Base-by-base conservation (phyloP, 92 coral and sea anemone species). In the Ricordea florida region DNA sequence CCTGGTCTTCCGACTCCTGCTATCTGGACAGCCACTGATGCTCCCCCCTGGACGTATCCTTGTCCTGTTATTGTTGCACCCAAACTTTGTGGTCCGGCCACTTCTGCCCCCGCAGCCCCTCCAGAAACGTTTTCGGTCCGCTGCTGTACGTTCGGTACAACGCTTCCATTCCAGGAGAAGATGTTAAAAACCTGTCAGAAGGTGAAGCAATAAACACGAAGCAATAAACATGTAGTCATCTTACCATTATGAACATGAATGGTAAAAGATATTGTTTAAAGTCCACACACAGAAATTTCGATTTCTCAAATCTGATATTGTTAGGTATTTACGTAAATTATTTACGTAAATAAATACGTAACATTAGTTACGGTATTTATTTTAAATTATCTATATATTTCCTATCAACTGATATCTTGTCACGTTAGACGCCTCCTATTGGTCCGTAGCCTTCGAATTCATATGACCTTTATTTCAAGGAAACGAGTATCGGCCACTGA, bases 101-200 rank as follows among this genome's bases (percentile, higher is more conserved):
- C 58, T 50, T 3, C 62, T 55, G 20, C 11, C 13, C 2, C 36
- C 8, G 33, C 62, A 14, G 41, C 64, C 30, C 36, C 44, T 23
- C 21, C 47, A 6, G 42, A 7, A 15, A 29, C 73, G 10, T 11
- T 28, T 15, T 51, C 49, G 34, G 15, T 48, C 49, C 2, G 16
- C 4, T 69, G 28, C 77, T 36, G 49, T 63, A 4, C 23, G 5
- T 3, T 22, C 15, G 61, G n/a, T 8, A 35, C 27, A 26, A 69
- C 63, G 10, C 62, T 69, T 6, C 64, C 76, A 9, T 69, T 69
- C 28, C 37, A 20, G 14, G 64, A n/a, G 23, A 35, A 69, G 9
- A 69, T 52, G 76, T 69, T 69, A 24, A 69, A 40, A 28, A 69
- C 58, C 76, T 69, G 62, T 17, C 37, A 24, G 18, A 0, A 13